These are phyloP conservation scores for Sciurus carolinensis DNA, from an alignment of 2,797 vertebrate species.

Conservation along the genomic window DNA sequence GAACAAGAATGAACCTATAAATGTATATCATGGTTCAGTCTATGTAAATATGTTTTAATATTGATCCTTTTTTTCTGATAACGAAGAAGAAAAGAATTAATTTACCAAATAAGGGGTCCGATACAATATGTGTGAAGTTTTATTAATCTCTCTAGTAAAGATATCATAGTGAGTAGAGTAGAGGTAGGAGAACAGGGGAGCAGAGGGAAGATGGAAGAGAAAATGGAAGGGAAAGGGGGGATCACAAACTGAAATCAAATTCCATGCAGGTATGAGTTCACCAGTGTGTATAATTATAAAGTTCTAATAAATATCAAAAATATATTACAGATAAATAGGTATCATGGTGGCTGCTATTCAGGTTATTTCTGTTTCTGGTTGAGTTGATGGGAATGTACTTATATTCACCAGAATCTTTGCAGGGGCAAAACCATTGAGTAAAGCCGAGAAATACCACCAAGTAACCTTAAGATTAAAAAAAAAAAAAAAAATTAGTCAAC, in stretches of 20 bases:
- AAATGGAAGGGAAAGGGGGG: too few species aligned
- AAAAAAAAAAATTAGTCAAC: neutral
- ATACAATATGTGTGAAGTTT: neutral
- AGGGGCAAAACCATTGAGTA: neutral
- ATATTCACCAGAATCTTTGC: neutral
- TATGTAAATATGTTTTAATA: neutral
- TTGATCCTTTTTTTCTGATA: neutral
- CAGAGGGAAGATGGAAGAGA: too few species aligned
- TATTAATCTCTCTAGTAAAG: neutral
- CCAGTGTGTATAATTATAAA: too few species aligned
- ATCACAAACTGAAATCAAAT: too few species aligned
- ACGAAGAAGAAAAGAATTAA: neutral
- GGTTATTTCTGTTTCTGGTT: neutral
- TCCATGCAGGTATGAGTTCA: too few species aligned
- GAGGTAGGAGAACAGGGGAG: too few species aligned
- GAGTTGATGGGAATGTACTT: neutral
- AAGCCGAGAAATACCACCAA: neutral
- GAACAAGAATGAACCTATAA: neutral
- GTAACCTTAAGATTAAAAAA: neutral
- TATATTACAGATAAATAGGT: too few species aligned
- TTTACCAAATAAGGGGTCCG: neutral
- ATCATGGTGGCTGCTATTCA: neutral
- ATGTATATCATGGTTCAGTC: neutral
- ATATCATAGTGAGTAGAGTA: too few species aligned
- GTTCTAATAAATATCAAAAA: too few species aligned